Evolutionary conservation across 2,797 vertebrate species (phyloP), one percentile per base, ranked within the genome.

Genomic region (Poeciliopsis infans): DNA sequence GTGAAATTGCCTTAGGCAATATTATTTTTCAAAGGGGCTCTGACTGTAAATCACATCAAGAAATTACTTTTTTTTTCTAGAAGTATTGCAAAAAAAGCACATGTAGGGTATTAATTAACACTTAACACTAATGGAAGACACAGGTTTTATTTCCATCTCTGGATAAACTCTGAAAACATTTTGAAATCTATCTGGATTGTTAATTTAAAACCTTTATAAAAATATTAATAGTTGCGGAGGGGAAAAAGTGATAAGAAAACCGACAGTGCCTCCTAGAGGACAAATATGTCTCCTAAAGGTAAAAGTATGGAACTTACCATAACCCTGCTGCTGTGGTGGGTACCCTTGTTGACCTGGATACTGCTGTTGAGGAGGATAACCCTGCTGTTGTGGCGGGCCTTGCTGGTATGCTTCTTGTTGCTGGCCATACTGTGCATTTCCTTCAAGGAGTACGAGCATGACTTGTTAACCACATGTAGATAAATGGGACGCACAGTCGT

Each of bases 321-420:
- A 99, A 90, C 91, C 97, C 94, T 99, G 98, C 87, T 99, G 98
- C 85, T 99, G 98, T 73, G 96, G 96, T 7, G 98, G 97, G 80
- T 99, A 99, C 76, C 96, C 97, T 88, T 99, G 98, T 69, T 99
- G 98, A 81, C 97, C 97, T 1, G 97, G 95, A 89, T 96, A 96
- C 93, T 96, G 96, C 90, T 96, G 98, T 28, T 98, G 98, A 18
- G 97, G 96, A 4, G 97, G 97, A 72, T 99, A 99, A 61, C 96
- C 97, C 93, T 98, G 98, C 75, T 98, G 98, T 74, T 98, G 97
- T 13, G 98, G 97, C 5, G 98, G 98, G 84, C 97, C 98, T 95
- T 99, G 96, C 91, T 96, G 98, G 94, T 99, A 99, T 0, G 98
- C 95, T 89, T 99, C 98, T 91, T 98, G 98, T 90, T 99, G 98